Evolutionary conservation across 2,797 vertebrate species (phyloP), one percentile per base, ranked within the genome.

Genomic region (Calcarius lapponicus): DNA sequence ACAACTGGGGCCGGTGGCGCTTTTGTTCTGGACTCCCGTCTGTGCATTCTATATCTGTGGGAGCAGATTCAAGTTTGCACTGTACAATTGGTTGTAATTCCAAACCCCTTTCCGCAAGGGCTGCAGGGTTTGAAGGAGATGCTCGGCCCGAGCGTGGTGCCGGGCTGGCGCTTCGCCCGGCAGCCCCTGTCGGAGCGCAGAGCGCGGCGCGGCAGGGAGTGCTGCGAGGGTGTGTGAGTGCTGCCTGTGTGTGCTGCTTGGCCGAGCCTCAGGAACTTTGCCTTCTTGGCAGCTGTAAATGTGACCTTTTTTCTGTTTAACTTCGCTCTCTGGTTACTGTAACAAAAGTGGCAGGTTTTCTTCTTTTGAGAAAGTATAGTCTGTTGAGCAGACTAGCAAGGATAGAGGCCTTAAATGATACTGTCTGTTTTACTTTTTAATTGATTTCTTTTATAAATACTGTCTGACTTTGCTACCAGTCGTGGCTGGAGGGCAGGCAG

Each of bases 391-490:
- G 91, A 86, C 80, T 47, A 74, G 74, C 45, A 73, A 88, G 58
- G 85, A 87, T 75, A 90, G 92, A 92, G 75, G 89, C 93, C 95
- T 96, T 96, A 88, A 92, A 94, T 69, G 51, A 90, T 93, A 61
- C 16, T 67, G 66, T 88, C 88, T 94, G 74, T 4, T 91, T 95
- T 67, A 47, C 38, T 95, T 92, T 85, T 73, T 67, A 95, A 84
- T 90, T 65, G 71, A 82, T 92, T 94, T 80, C 13, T 91, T 87
- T 92, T 89, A 61, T 57, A 90, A 92, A 78, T 90, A 56, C 66
- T 71, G 43, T 43, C 86, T 93, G 78, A 54, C 69, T 94, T 96
- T 51, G 86, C 86, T 93, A 34, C 64, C 86, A 58, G 60, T 62
- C 0, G 0, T 48, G 81, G 56, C 82, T 90, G 91, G 93, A 79